Percentiles rank a stretch among this genome's conserved stretches.
Evolutionary conservation across 2,797 vertebrate species (phyloP).

Genomic region (Hypotaenidia okinawae): DNA sequence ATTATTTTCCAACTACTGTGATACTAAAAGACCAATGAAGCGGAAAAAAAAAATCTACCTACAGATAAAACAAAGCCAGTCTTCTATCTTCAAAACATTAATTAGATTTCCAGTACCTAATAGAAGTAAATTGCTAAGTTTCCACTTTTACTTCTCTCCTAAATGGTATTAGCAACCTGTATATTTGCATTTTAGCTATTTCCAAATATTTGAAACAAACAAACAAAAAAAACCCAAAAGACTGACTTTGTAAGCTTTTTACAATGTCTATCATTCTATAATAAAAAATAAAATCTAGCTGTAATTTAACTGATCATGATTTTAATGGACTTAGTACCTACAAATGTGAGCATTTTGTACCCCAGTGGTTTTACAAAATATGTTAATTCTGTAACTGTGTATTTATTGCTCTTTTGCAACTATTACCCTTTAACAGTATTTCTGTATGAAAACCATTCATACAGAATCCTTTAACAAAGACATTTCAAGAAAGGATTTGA

Average conservation of each 20-base stretch:
- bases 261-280: background rate
- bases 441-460: background rate
- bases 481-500: background rate
- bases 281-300: background rate
- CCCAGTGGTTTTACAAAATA: background rate
- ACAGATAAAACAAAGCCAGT: background rate
- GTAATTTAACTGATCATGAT: background rate
- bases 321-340: background rate
- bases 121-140: background rate
- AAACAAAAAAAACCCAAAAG: background rate
- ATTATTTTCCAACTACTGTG: background rate
- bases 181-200: background rate
- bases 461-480: background rate
- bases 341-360: background rate
- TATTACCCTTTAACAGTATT: background rate
- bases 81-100: background rate
- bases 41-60: background rate
- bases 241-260: background rate
- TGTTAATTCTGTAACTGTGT: background rate
- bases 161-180: background rate
- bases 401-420: background rate
- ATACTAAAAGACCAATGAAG: background rate
- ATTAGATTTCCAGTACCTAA: background rate
- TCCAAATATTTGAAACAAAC: background rate
- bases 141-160: background rate